Evolutionary conservation across 2,888 invertebrate genomes (phyloP).

Genomic region (Adela reaumurella): DNA sequence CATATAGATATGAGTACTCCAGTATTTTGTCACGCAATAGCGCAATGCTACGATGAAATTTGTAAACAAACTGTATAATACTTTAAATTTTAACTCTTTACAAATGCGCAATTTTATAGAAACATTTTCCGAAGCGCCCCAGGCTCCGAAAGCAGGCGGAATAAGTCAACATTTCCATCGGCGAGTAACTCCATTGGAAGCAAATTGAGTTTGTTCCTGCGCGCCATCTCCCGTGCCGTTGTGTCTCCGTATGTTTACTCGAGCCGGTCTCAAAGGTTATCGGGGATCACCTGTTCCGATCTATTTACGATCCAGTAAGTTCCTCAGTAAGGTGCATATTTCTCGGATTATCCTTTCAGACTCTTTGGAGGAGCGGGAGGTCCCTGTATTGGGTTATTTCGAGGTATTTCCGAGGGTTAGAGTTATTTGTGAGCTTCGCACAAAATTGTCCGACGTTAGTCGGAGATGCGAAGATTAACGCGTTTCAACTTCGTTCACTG

Average conservation of each 20-base stretch:
- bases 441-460: not conserved
- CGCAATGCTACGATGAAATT: too few species aligned
- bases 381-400: not conserved
- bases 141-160: not conserved
- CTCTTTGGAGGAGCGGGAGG: not conserved
- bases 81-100: too few species aligned
- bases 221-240: too few species aligned
- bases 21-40: too few species aligned
- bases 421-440: not conserved
- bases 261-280: not conserved
- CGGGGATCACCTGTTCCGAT: not conserved
- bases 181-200: not conserved
- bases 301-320: not conserved
- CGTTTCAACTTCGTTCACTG: not conserved
- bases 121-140: not conserved
- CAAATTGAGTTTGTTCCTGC: not conserved
- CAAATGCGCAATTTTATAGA: not conserved
- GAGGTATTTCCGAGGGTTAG: not conserved
- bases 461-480: not conserved
- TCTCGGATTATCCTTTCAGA: not conserved
- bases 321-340: not conserved
- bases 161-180: not conserved
- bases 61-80: too few species aligned
- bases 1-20: too few species aligned
- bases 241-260: not conserved